A percentile compares a stretch with the other conserved stretches of the same genome.
Evolutionary conservation across 1,140 invertebrate genomes (phyloP).

Genomic region (Forficula auricularia): DNA sequence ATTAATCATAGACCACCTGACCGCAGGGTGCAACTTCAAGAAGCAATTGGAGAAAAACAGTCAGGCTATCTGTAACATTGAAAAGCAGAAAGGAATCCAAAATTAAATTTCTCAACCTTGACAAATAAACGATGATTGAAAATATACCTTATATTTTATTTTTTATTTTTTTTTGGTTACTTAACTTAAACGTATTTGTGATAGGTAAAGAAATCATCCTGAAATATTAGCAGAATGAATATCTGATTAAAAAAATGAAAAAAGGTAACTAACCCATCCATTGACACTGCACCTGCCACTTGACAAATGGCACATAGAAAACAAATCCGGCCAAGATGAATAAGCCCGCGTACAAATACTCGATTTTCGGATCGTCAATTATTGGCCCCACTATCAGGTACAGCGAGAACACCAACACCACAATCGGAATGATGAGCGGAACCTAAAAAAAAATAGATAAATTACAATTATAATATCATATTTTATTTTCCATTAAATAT

Average conservation of each 20-base stretch:
- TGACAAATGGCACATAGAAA: slow-evolving; percentile 85
- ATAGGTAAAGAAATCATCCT: neutral
- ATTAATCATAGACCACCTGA: too few relatives aligned
- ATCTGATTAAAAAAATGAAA: slow-evolving; percentile 12
- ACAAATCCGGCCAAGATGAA: slow-evolving; percentile 77
- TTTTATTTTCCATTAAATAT: too few relatives aligned
- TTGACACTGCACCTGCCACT: slow-evolving; percentile 60
- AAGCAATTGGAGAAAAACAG: slow-evolving; percentile 75
- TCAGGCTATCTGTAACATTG: slow-evolving; percentile 59
- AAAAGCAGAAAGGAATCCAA: slow-evolving; percentile 11
- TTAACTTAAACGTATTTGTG: neutral
- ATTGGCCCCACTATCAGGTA: slow-evolving; percentile 88
- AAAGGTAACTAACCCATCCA: slow-evolving; percentile 54
- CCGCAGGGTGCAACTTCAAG: slow-evolving; percentile 63
- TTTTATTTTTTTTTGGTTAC: too few relatives aligned
- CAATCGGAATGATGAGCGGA: slow-evolving; percentile 72
- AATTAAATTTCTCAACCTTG: slow-evolving; percentile 9
- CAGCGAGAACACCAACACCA: slow-evolving; percentile 71
- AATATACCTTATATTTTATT: slow-evolving; percentile 2
- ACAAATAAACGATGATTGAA: neutral
- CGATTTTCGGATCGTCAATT: slow-evolving; percentile 72
- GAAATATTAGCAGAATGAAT: slow-evolving; percentile 9
- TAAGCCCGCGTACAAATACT: slow-evolving; percentile 75
- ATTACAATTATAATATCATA: too few relatives aligned
- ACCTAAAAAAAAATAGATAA: slow-evolving; percentile 40